These are phyloP conservation scores for Zaprionus lachaisei DNA, from an alignment of 1,140 invertebrate species.

Conservation along the genomic window DNA sequence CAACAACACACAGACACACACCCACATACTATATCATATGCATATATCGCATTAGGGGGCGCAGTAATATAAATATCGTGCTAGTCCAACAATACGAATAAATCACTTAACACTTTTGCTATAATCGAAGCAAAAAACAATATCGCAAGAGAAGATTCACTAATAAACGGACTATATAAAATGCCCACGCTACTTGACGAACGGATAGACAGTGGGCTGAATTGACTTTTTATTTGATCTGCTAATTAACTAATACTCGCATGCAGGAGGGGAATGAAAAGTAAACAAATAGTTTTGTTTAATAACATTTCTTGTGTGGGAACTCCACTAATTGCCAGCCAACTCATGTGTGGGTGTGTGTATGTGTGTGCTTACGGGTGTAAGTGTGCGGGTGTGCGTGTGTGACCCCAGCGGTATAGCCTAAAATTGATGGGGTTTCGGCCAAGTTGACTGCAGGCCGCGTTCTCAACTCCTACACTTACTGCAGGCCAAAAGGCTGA, in stretches of 20 bases:
- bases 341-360: slow-evolving; percentile 30
- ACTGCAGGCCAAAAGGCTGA: slow-evolving; percentile 13
- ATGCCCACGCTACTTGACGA: slow-evolving; percentile 48
- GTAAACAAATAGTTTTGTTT: slow-evolving; percentile 50
- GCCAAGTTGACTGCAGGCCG: slow-evolving; percentile 22
- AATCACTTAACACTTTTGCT: slow-evolving; percentile 66
- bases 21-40: slow-evolving; percentile 25
- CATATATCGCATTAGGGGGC: slow-evolving; percentile 25
- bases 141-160: background rate
- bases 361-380: slow-evolving; percentile 9
- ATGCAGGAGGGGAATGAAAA: slow-evolving; percentile 17
- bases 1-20: slow-evolving; percentile 12
- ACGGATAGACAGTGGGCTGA: background rate
- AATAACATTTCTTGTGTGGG: slow-evolving; percentile 49
- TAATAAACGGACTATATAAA: background rate
- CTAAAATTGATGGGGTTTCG: slow-evolving; percentile 61
- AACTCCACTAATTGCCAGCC: slow-evolving; percentile 53
- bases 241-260: slow-evolving; percentile 56
- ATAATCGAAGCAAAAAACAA: slow-evolving; percentile 40
- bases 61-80: slow-evolving; percentile 53
- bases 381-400: slow-evolving; percentile 12
- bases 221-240: slow-evolving; percentile 32
- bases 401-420: slow-evolving; percentile 34
- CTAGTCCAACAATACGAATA: slow-evolving; percentile 56
- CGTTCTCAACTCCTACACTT: background rate